These are phyloP conservation scores for Aramus guarauna DNA, from an alignment of 2,113 vertebrate species.

Conservation along the genomic window DNA sequence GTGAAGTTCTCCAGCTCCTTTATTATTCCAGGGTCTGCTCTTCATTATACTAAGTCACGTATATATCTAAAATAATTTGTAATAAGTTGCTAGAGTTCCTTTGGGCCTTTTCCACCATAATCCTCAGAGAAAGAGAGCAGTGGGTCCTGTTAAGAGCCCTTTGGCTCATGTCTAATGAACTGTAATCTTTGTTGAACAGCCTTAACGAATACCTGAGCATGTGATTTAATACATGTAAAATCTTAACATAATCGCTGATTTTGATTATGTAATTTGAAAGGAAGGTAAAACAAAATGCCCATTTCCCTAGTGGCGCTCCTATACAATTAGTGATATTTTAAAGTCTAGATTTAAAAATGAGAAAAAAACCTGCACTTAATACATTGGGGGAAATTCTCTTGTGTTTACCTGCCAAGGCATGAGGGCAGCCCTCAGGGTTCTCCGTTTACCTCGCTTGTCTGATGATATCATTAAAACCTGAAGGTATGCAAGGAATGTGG, in stretches of 20 bases:
- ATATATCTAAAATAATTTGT: neutral
- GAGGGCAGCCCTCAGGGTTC: neutral
- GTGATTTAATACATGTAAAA: neutral
- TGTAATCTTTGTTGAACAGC: neutral
- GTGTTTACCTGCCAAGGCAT: neutral
- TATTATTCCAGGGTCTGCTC: neutral
- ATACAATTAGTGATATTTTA: neutral
- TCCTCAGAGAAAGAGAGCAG: neutral
- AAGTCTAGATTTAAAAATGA: neutral
- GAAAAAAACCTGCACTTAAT: neutral
- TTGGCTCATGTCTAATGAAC: neutral
- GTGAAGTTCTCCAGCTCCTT: neutral
- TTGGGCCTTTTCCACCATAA: neutral
- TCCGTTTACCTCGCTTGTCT: neutral
- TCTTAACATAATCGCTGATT: neutral
- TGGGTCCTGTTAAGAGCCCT: neutral
- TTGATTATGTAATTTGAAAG: neutral
- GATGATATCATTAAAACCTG: neutral
- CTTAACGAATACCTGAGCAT: neutral
- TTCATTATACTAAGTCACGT: neutral
- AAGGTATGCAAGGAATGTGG: conserved; percentile 19
- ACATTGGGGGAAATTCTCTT: neutral
- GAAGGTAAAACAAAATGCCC: neutral
- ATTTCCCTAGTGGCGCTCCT: neutral
- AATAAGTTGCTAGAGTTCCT: neutral